Conservation (phyloP, 2,113 vertebrate species). For the Syngnathoides biaculeatus region DNA sequence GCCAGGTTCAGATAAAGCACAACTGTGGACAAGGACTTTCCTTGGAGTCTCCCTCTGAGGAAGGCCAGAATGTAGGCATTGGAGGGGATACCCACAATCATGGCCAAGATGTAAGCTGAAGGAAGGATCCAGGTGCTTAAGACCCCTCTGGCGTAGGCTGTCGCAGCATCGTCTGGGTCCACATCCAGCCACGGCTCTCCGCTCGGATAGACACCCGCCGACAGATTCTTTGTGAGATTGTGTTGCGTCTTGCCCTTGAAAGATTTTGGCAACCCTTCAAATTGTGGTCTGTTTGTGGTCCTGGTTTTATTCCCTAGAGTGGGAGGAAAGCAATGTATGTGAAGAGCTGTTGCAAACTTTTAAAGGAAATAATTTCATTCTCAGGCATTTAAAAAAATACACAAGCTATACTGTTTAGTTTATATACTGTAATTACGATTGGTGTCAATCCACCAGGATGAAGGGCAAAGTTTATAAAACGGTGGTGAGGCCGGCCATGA, state of each 20-base stretch:
- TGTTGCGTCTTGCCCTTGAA: slow-evolving; percentile 18
- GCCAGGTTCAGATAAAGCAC: slow-evolving; percentile 85
- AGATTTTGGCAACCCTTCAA: slow-evolving; percentile 47
- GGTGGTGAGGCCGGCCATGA: too few species aligned
- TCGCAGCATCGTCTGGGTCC: slow-evolving; percentile 13
- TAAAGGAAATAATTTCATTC: not conserved
- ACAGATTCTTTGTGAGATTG: slow-evolving; percentile 19
- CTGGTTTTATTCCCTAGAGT: slow-evolving; percentile 38
- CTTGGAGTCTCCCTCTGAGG: slow-evolving; percentile 70
- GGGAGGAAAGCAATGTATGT: slow-evolving; percentile 4
- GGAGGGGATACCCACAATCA: slow-evolving; percentile 80
- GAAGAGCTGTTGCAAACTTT: not conserved
- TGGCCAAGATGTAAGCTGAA: slow-evolving; percentile 70
- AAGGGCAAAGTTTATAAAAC: too few species aligned
- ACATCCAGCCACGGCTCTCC: slow-evolving; percentile 32
- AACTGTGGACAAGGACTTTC: slow-evolving; percentile 68
- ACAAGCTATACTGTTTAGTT: not conserved
- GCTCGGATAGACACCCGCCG: slow-evolving; percentile 13
- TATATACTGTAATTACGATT: not conserved
- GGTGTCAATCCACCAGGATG: too few species aligned
- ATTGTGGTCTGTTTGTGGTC: not conserved
- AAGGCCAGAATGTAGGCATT: slow-evolving; percentile 78
- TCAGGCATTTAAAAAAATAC: not conserved
- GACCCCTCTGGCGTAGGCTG: slow-evolving; percentile 71
- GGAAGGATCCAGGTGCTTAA: slow-evolving; percentile 83